Evolutionary conservation across 1,140 invertebrate genomes (phyloP), one percentile per base, ranked within the genome.

Genomic region (Carcinoscorpius rotundicauda): DNA sequence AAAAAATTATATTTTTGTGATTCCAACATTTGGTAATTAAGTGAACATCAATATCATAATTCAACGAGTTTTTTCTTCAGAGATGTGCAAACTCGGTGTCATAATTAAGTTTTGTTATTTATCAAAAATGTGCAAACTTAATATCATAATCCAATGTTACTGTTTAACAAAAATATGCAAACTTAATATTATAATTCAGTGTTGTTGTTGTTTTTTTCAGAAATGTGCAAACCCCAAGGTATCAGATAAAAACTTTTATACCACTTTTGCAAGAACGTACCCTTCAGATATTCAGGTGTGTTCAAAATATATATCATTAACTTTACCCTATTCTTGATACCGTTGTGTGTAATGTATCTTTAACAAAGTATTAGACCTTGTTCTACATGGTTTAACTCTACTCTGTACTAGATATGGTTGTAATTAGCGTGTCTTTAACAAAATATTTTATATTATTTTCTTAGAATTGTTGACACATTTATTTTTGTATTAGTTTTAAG

Each of bases 201-300:
- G 8, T 68, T 64, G 63, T 60, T 62, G 68, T 70, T 75, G 71
- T 72, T 73, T 74, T 69, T 84, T 84, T 67, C 81, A 96, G 91
- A 93, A 92, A 89, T 97, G 93, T 80, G 87, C 91, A 4, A 91
- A 95, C 77, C 85, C 88, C 73, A 86, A 85, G 77, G 89, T 90
- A 6, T 92, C 90, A 10, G 81, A 83, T 64, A 81, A 81, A 69
- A 64, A 65, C n/a, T 75, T 76, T 64, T 87, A 93, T 73, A 86
- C 88, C 67, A 97, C 93, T 52, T 97, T 98, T 78, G 91, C 91
- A 6, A 82, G 95, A 74, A 93, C 94, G 8, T 92, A 94, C 77
- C 93, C 94, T 29, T 91, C 93, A 11, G 89, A 94, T 72, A 29
- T 29, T 29, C 29, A 29, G 29, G 29, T 29, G 29, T 29, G 29